A percentile compares a stretch with the other conserved stretches of the same genome.
Conservation (phyloP, 2,113 vertebrate genomes). For the Zingel zingel region DNA sequence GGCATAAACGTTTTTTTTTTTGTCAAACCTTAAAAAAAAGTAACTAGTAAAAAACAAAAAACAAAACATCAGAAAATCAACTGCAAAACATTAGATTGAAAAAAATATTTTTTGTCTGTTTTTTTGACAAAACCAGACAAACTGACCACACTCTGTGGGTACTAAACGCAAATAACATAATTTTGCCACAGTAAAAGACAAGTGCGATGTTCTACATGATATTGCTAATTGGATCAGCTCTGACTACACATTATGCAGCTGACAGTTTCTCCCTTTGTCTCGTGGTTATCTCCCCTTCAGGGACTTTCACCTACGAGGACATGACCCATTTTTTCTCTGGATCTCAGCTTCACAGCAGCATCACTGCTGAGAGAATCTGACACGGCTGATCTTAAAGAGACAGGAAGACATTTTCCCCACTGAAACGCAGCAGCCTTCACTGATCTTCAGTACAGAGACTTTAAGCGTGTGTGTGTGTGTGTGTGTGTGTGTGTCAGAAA, state of each 20-base stretch:
- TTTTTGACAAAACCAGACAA: neutral
- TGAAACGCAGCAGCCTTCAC: neutral
- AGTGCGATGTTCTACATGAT: neutral
- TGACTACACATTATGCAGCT: constrained; percentile 14
- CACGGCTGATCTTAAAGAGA: constrained; percentile 70
- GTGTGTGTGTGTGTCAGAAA: neutral
- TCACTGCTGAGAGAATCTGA: constrained; percentile 46
- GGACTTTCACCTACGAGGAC: constrained; percentile 63
- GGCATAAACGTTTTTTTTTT: neutral
- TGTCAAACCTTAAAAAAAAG: neutral
- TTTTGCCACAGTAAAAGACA: neutral
- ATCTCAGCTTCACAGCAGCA: constrained; percentile 57
- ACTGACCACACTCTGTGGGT: too few relatives aligned
- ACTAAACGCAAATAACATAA: neutral
- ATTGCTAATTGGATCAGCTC: neutral
- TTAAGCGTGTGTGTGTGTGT: neutral
- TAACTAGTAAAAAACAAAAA: neutral
- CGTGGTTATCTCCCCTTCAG: constrained; percentile 43
- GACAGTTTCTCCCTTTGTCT: constrained; percentile 44
- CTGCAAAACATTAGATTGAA: neutral
- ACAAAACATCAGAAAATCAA: neutral
- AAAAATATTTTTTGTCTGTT: too few relatives aligned
- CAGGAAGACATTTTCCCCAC: constrained; percentile 20
- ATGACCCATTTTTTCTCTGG: constrained; percentile 75
- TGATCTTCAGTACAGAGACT: neutral